Evolutionary conservation across 2,888 invertebrate genomes (phyloP), one percentile per base, ranked within the genome.

Genomic region (Drosophila yooni): DNA sequence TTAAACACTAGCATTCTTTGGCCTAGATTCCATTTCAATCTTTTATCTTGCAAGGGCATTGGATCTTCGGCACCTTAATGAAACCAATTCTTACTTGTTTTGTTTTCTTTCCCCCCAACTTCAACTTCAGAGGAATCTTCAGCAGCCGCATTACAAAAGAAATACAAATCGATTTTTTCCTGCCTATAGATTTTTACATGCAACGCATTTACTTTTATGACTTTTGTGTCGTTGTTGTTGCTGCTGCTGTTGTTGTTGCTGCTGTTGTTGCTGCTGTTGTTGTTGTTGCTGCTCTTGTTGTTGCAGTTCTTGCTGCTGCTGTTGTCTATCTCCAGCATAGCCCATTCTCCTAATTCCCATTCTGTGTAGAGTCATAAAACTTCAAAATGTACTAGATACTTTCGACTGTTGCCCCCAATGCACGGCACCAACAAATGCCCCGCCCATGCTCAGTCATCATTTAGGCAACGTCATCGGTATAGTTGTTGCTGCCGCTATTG

Each of bases 91-190:
- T 34, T 25, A 29, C 33, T 33, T 51, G n/a, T 31, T 40, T 51
- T n/a, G 43, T 8, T 51, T 51, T 38, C 8, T 7, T 34, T 43
- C 31, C n/a, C 15, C 8, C 1, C 34, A 54, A 54, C 46, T 29
- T 18, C 25, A 56, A 69, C 34, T 78, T 62, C 64, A 46, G 54
- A 68, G 64, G 81, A 76, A 65, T 74, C 71, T 75, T 69, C 70
- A 77, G 51, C 54, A 65, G 62, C 46, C 62, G 60, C 57, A 72
- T 54, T 48, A 74, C 67, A 74, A 73, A 73, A 70, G 72, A 81
- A 82, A 65, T 74, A 88, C 85, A 85, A 88, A 85, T 88, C 89
- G 89, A 85, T 85, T 85, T 87, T 79, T 79, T 74, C 65, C 56
- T 51, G 38, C 52, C n/a, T 29, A 51, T 73, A 60, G 29, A 70